Evolutionary conservation across 2,888 invertebrate genomes (phyloP), one percentile per base, ranked within the genome.

Genomic region (Mesorhabditis belari): DNA sequence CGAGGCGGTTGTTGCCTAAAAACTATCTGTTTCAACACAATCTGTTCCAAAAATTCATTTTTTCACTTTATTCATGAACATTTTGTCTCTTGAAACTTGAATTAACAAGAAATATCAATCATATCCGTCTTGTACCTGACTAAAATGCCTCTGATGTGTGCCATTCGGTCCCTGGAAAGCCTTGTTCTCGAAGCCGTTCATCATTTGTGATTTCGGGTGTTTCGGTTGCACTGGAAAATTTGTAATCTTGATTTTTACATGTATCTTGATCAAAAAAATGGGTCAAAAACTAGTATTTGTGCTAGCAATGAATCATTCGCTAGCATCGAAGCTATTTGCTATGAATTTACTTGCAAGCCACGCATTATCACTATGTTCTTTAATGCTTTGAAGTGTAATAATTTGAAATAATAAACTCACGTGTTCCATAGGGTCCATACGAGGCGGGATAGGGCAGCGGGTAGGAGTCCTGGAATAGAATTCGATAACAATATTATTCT

Each of bases 111-210:
- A 19, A 51, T n/a, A n/a, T 51, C n/a, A n/a, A n/a, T n/a, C n/a
- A n/a, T n/a, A n/a, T 51, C 55, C 19, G 17, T 55, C 27, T 17
- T 17, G 17, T 25, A 19, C 44, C 44, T 35, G 62, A 1, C 72
- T 71, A 54, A 66, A 75, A 55, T 70, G 73, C 26, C 76, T 61
- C 51, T 63, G 67, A 53, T 70, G 69, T 52, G 52, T 28, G 29
- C 59, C 59, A 49, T 28, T 44, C n/a, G 28, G 52, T 17, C 29
- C 54, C 6, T 64, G 64, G 59, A 66, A 74, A 26, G 68, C 70
- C 27, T 70, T 69, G 57, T 74, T 74, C 52, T 74, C 74, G 60
- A 74, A 74, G 50, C 71, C 71, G 27, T 62, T 65, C 21, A 59
- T 58, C 44, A 29, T 53, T 27, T 59, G 44, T 54, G 60, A 52